phyloP scores from a whole-genome alignment of 2,113 vertebrate species.

The Antechinus flavipes region DNA sequence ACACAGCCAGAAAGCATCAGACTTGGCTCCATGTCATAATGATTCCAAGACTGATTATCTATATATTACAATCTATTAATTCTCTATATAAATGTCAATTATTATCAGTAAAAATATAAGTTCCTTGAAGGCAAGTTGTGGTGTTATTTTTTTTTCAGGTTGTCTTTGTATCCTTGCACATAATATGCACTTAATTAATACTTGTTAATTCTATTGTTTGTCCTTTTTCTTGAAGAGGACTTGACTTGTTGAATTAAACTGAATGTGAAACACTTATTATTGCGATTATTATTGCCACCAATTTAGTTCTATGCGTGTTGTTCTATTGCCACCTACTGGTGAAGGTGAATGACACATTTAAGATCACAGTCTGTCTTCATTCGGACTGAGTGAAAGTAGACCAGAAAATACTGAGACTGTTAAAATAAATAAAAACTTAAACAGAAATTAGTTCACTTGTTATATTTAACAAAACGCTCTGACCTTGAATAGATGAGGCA shows the following conservation, averaged over 20 bases:
- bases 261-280: background rate
- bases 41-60: background rate
- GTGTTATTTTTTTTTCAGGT: background rate
- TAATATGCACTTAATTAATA: background rate
- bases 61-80: background rate
- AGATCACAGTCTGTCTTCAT: background rate
- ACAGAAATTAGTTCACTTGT: slow-evolving; percentile 63
- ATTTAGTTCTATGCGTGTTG: slow-evolving; percentile 28
- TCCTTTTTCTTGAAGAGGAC: background rate
- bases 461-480: slow-evolving; percentile 66
- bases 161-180: background rate
- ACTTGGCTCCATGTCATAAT: background rate
- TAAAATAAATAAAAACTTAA: slow-evolving; percentile 33
- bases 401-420: slow-evolving; percentile 59
- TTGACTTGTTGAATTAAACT: background rate
- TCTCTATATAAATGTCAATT: background rate
- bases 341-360: background rate
- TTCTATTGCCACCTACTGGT: slow-evolving; percentile 83
- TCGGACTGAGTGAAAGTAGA: slow-evolving; percentile 50
- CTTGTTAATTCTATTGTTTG: background rate
- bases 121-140: background rate
- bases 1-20: background rate
- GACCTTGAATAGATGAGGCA: slow-evolving; percentile 72
- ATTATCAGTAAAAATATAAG: background rate
- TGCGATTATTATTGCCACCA: background rate